phyloP scores from a whole-genome alignment of 2,113 vertebrate species.

The Lophotis ruficrista region DNA sequence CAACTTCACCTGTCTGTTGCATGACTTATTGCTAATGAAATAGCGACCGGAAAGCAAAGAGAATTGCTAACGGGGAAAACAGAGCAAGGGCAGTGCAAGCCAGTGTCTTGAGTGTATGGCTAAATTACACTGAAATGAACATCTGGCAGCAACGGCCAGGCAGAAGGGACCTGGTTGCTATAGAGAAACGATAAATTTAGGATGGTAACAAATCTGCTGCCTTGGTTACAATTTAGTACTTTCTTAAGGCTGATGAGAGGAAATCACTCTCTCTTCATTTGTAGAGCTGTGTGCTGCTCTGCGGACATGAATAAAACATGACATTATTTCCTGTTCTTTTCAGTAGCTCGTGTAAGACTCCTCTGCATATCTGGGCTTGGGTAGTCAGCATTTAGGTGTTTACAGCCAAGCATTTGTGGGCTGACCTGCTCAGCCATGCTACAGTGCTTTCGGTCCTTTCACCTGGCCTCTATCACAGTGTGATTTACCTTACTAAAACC shows the following conservation, averaged over 20 bases:
- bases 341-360: background rate
- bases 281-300: background rate
- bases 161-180: slow-evolving; percentile 24
- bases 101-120: background rate
- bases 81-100: slow-evolving; percentile 11
- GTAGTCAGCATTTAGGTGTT: background rate
- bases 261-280: slow-evolving; percentile 4
- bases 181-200: slow-evolving; percentile 4
- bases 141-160: slow-evolving; percentile 31
- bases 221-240: slow-evolving; percentile 17
- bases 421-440: background rate
- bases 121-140: slow-evolving; percentile 49
- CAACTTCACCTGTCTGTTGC: background rate
- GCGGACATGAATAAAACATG: background rate
- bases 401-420: background rate
- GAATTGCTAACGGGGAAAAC: slow-evolving; percentile 28
- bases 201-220: slow-evolving; percentile 1
- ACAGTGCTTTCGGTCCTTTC: background rate
- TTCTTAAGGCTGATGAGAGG: slow-evolving; percentile 9
- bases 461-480: background rate
- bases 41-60: slow-evolving; percentile 9
- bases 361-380: background rate
- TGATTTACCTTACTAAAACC: background rate
- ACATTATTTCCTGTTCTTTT: slow-evolving; percentile 41
- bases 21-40: slow-evolving; percentile 1